Conservation (phyloP, 2,888 invertebrate genomes). For the Rhodophaea formosa region DNA sequence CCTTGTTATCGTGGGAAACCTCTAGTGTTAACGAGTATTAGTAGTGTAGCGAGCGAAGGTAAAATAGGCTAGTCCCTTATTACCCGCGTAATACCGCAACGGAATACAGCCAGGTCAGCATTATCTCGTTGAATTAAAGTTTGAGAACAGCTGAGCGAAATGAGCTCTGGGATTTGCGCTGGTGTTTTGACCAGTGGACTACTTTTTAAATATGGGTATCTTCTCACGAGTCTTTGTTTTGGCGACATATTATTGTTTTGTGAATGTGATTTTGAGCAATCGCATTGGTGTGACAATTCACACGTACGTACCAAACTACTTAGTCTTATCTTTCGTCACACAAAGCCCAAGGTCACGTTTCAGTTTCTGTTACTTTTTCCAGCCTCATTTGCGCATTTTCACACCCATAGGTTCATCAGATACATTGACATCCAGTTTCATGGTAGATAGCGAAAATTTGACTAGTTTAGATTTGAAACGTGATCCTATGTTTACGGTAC, state of each 20-base stretch:
- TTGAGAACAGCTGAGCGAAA: constrained; percentile 1
- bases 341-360: too few species aligned
- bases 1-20: neutral
- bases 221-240: neutral
- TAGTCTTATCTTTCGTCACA: too few species aligned
- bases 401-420: too few species aligned
- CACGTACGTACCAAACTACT: neutral
- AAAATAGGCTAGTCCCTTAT: constrained; percentile 38
- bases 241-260: neutral
- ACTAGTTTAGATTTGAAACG: too few species aligned
- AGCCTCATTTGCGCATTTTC: too few species aligned
- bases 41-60: neutral
- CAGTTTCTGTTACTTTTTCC: too few species aligned
- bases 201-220: neutral
- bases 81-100: constrained; percentile 16
- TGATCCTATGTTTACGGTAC: too few species aligned
- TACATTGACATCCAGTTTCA: too few species aligned
- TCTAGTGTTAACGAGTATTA: neutral
- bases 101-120: neutral
- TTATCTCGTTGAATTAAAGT: constrained; percentile 2
- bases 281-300: neutral
- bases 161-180: constrained; percentile 2
- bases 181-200: neutral
- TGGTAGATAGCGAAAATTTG: too few species aligned
- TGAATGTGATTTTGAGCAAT: neutral